A percentile compares a stretch with the other conserved stretches of the same genome.
These are phyloP conservation scores for Tenebrio molitor DNA, from an alignment of 1,140 invertebrate genomes.

Conservation along the genomic window DNA sequence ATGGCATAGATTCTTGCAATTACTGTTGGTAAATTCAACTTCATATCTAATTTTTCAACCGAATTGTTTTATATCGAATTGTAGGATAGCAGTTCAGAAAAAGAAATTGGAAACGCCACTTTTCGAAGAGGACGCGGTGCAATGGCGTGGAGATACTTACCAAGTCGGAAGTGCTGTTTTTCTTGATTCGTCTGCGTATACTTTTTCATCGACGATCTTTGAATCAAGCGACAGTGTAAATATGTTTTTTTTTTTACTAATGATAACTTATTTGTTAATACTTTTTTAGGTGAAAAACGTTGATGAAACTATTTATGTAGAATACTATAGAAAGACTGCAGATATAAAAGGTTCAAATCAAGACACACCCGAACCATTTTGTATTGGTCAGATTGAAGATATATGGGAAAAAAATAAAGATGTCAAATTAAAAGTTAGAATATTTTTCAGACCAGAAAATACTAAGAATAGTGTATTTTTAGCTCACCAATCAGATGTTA, in stretches of 20 bases:
- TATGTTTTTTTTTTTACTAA: background rate
- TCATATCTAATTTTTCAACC: conserved; percentile 30
- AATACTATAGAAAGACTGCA: conserved; percentile 82
- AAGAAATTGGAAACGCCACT: conserved; percentile 50
- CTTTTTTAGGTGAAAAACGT: conserved; percentile 59
- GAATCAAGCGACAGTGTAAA: conserved; percentile 35
- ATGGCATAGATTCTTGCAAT: conserved; percentile 69
- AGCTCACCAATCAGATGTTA: conserved; percentile 77
- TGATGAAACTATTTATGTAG: conserved; percentile 82
- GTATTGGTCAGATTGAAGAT: conserved; percentile 65
- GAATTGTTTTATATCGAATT: conserved; percentile 18
- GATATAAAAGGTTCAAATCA: conserved; percentile 79
- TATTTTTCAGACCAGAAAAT: conserved; percentile 85
- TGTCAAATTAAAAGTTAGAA: conserved; percentile 77
- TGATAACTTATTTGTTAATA: conserved; percentile 53
- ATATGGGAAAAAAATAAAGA: conserved; percentile 66
- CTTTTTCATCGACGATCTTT: conserved; percentile 68
- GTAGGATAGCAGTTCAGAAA: conserved; percentile 51
- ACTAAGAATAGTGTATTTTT: conserved; percentile 72
- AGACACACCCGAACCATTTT: conserved; percentile 82
- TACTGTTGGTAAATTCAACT: conserved; percentile 67
- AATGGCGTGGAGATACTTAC: conserved; percentile 73
- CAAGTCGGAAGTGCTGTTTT: conserved; percentile 81
- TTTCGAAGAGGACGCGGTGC: conserved; percentile 66
- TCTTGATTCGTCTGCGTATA: conserved; percentile 76